A percentile compares a stretch with the other conserved stretches of the same genome.
Conservation (phyloP, 2,113 vertebrate species). For the Oncorhynchus mykiss region DNA sequence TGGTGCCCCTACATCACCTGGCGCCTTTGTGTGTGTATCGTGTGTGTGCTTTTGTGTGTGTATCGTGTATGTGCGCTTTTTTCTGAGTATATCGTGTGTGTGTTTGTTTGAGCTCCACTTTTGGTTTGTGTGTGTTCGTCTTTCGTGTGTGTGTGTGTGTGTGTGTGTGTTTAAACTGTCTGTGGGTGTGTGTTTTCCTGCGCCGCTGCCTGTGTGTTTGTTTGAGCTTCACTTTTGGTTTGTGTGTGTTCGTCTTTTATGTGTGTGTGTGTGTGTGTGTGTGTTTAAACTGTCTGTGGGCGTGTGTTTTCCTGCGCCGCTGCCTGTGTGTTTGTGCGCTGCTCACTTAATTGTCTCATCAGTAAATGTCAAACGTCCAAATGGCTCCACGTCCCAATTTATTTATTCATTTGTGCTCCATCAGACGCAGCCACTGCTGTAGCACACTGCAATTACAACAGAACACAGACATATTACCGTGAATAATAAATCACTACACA, state of each 20-base stretch:
- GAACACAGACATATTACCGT: conserved; percentile 48
- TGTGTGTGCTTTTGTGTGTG: no score
- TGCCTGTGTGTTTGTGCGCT: conserved; percentile 29
- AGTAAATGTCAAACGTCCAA: conserved; percentile 72
- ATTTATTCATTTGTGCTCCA: conserved; percentile 66
- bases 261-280: not conserved
- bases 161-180: not conserved
- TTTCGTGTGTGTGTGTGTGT: not conserved
- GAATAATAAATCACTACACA: conserved; percentile 68
- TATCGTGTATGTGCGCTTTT: no score
- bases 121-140: not conserved
- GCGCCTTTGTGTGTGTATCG: no score
- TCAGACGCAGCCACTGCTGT: conserved; percentile 55
- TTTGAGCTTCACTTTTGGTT: not conserved
- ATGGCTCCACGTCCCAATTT: conserved; percentile 55
- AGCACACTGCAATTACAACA: conserved; percentile 61
- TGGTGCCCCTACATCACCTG: no score
- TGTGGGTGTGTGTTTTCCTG: not conserved
- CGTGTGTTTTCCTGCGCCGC: not conserved
- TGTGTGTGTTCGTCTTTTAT: not conserved
- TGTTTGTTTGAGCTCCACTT: not conserved
- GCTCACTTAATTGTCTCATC: conserved; percentile 72
- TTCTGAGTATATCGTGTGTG: not conserved
- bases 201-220: conserved; percentile 20
- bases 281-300: not conserved